A percentile compares a stretch with the other conserved stretches of the same genome.
phyloP scores from a whole-genome alignment of 2,888 invertebrate species.

The Euclidia mi region DNA sequence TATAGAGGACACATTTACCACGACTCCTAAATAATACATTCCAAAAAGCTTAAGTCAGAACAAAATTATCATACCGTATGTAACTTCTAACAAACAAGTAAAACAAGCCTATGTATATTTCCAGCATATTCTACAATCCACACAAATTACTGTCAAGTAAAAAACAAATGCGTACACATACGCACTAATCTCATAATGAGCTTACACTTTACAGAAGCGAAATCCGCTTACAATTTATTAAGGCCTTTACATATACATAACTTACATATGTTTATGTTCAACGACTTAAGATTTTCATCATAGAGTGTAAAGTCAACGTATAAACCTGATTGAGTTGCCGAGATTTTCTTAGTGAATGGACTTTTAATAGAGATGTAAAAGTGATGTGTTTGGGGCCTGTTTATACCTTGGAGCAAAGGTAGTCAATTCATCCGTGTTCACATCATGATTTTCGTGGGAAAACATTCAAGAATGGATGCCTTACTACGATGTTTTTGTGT shows the following conservation, averaged over 20 bases:
- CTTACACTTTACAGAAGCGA: constrained; percentile 42
- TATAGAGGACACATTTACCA: too few species aligned
- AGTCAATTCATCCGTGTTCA: not conserved
- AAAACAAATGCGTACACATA: constrained; percentile 41
- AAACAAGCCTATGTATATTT: not conserved
- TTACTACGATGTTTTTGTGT: too few species aligned
- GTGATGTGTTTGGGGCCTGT: constrained; percentile 23
- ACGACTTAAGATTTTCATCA: constrained; percentile 39
- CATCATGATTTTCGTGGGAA: not conserved
- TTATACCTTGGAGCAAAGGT: too few species aligned
- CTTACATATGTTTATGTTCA: constrained; percentile 41
- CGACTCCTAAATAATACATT: too few species aligned
- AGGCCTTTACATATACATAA: constrained; percentile 33
- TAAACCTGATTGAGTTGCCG: constrained; percentile 44
- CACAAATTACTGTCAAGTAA: constrained; percentile 12
- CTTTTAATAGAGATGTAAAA: constrained; percentile 46
- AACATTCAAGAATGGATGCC: not conserved
- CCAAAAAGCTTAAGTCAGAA: too few species aligned
- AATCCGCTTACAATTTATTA: constrained; percentile 58
- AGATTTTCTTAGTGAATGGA: constrained; percentile 41
- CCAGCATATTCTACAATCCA: not conserved
- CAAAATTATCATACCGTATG: too few species aligned
- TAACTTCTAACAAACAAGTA: too few species aligned
- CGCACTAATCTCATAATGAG: constrained; percentile 51
- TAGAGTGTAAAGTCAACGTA: constrained; percentile 35